Base-by-base conservation (phyloP, 2,888 invertebrate species). In the Pterostichus niger region DNA sequence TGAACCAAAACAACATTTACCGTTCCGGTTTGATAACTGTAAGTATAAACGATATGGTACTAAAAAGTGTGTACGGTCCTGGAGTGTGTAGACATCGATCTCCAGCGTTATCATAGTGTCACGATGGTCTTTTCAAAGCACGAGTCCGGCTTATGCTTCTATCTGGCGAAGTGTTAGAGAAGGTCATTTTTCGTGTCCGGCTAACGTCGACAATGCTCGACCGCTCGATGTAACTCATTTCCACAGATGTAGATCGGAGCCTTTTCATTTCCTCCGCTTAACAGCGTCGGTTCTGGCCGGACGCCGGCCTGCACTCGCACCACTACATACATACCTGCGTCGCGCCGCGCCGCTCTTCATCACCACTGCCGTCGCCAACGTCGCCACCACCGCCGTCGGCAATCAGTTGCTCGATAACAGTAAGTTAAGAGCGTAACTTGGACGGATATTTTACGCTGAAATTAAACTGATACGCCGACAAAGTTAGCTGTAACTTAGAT, bases 201-300 rank as follows among this genome's bases (percentile, higher is more conserved):
- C 54, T 24, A 3, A 44, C 13, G 77, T 54, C 54, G 40, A 77
- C 77, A 77, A 77, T 56, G 75, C n/a, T 52, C 52, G 15, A 24
- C 76, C 76, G 73, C 33, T 54, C 76, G 40, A 33, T 59, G 81
- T 83, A 68, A 83, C 77, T 83, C 83, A 83, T 83, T 83, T 83
- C 83, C 61, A 83, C 84, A 84, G 80, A 84, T 84, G 83, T 84
- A 85, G 82, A 85, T 83, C 84, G 81, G 61, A 84, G 84, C 84
- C 84, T 85, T 84, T 84, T 84, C 85, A 84, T 84, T 83, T 84
- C 84, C 84, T 82, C 73, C 56, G 84, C 64, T 78, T 82, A 84
- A 79, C 83, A 84, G 82, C 84, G 82, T 84, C 83, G 59, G 52
- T 71, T 78, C 73, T 78, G 80, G 46, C 76, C 84, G 82, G 84